Percentiles rank a stretch among this genome's conserved stretches.
These are phyloP conservation scores for Agelastica alni DNA, from an alignment of 2,888 invertebrate species.

Conservation along the genomic window DNA sequence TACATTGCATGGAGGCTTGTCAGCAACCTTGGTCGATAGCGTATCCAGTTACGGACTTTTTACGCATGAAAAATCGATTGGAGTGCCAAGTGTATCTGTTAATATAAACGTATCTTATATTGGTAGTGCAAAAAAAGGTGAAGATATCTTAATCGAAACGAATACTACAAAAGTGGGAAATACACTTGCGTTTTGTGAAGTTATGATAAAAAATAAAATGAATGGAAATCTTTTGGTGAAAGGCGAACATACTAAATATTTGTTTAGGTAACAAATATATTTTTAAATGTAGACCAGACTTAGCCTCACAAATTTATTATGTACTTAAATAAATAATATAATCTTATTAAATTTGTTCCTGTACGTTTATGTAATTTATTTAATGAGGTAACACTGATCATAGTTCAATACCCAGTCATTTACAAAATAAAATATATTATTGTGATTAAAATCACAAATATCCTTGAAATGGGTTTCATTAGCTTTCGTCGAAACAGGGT, in stretches of 20 bases:
- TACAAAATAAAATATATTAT: no score
- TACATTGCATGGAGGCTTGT: constrained; percentile 83
- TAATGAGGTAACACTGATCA: no score
- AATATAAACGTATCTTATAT: constrained; percentile 81
- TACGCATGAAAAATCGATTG: constrained; percentile 61
- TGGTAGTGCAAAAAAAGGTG: constrained; percentile 76
- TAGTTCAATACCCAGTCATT: no score
- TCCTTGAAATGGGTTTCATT: no score
- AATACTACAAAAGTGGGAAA: constrained; percentile 76
- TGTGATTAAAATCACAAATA: no score
- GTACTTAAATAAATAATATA: no score
- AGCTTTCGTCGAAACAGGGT: no score
- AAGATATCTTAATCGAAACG: constrained; percentile 78
- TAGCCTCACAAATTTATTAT: no score
- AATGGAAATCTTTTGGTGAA: constrained; percentile 75
- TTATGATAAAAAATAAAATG: constrained; percentile 76
- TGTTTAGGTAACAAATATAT: not conserved
- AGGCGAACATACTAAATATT: constrained; percentile 59
- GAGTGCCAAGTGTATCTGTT: constrained; percentile 75
- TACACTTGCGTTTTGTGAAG: constrained; percentile 80
- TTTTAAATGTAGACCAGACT: no score
- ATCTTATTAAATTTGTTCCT: no score
- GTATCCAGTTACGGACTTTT: constrained; percentile 77
- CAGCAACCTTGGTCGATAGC: constrained; percentile 76
- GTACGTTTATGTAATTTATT: no score